Evolutionary conservation across 2,113 vertebrate species (phyloP).

Genomic region (rabbit (Oryctolagus cuniculus)): DNA sequence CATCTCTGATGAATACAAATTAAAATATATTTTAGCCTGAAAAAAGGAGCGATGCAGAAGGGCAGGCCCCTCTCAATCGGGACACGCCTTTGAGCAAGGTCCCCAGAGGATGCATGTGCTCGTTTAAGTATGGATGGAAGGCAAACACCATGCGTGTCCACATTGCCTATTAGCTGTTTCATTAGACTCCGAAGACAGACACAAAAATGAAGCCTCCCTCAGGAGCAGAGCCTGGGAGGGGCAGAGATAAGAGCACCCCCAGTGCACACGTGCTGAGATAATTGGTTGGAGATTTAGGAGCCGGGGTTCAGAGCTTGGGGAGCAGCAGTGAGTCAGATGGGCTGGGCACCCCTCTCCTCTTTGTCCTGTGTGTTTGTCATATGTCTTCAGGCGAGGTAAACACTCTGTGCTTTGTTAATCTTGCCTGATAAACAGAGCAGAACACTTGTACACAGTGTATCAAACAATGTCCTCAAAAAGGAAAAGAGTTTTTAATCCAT

Average conservation of each 20-base stretch:
- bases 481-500: neutral
- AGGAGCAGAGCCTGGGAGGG: neutral
- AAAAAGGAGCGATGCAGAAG: neutral
- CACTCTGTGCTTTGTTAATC: slow-evolving; percentile 51
- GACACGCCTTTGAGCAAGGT: neutral
- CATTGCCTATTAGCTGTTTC: rapidly evolving
- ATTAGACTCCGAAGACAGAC: neutral
- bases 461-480: slow-evolving; percentile 26
- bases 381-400: slow-evolving; percentile 42
- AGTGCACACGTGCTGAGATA: rapidly evolving
- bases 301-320: neutral
- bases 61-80: neutral
- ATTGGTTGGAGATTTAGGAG: neutral
- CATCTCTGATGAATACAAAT: neutral
- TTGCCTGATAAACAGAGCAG: slow-evolving; percentile 65
- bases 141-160: rapidly evolving
- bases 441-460: neutral
- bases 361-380: neutral
- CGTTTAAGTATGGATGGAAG: neutral
- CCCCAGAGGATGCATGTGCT: rapidly evolving
- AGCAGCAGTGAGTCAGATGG: neutral
- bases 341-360: neutral
- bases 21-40: neutral
- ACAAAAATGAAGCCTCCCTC: neutral
- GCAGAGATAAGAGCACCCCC: neutral